Base-by-base conservation (phyloP, 2,888 invertebrate species). In the Hydrotaea cyrtoneurina region DNA sequence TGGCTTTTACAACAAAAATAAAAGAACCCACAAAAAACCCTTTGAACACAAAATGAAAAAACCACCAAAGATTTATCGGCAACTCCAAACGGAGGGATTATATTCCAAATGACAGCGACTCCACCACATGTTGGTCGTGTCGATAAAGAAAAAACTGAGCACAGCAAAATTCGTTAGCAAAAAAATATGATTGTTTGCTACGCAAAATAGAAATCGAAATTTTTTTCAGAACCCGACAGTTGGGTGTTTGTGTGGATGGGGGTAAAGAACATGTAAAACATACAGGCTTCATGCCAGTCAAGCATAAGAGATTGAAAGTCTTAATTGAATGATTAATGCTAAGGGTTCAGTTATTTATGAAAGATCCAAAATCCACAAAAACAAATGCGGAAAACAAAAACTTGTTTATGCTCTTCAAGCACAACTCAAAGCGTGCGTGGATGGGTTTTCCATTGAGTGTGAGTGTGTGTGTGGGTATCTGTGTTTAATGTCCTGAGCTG, bases 291-390 rank as follows among this genome's bases (percentile, higher is more conserved):
- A 43, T 43, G 39, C 10, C 39, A 66, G 21, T 46, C 13, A n/a
- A 62, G 8, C 53, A 59, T 19, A 62, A 62, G 53, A 39, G 76
- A 76, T 76, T 71, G 19, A 72, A 75, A 62, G 71, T 76, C 55
- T 71, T 76, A 80, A 80, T 80, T 76, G 80, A 64, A 76, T 80
- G 80, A 80, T 76, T 76, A 76, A 76, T 80, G 39, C 23, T 72
- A 50, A 62, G 36, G 57, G 15, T 36, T 59, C 23, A 46, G 46
- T 69, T 43, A 69, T 69, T 21, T 69, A 69, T 69, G 43, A 69
- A 69, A 23, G 69, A 69, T 15, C 39, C 23, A 69, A 31, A 46
- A 46, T 46, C 10, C 62, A 17, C n/a, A 31, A 31, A 62, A 15
- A 3, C 23, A 23, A 59, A 62, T 62, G 31, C 19, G 23, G 39